phyloP scores from a whole-genome alignment of 2,888 invertebrate species.

The Polydrusus cervinus region DNA sequence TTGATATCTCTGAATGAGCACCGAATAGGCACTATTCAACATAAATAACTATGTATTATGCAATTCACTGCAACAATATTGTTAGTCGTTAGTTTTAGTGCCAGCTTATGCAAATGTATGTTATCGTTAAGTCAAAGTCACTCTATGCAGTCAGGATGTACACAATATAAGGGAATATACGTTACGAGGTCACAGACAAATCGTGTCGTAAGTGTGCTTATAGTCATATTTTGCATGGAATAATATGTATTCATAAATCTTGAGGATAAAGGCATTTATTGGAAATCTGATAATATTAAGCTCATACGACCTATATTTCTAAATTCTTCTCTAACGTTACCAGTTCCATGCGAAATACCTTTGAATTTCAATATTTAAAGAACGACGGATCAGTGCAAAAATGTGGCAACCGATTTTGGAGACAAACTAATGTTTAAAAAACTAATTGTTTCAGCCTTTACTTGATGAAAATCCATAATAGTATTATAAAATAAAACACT shows the following conservation, averaged over 20 bases:
- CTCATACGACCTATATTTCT: too few relatives aligned
- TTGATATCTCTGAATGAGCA: not conserved
- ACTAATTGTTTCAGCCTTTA: too few relatives aligned
- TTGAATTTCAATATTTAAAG: too few relatives aligned
- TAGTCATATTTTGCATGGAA: not conserved
- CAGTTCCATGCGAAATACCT: too few relatives aligned
- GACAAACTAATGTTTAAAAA: too few relatives aligned
- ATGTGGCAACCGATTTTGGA: too few relatives aligned
- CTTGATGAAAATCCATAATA: too few relatives aligned
- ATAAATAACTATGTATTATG: too few relatives aligned
- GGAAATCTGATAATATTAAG: not conserved
- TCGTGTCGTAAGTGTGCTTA: not conserved
- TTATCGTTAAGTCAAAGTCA: slow-evolving; percentile 1
- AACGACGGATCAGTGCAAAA: too few relatives aligned
- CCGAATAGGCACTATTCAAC: too few relatives aligned
- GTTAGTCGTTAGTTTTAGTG: not conserved
- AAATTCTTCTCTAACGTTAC: too few relatives aligned
- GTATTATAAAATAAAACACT: too few relatives aligned
- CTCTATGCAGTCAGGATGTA: not conserved
- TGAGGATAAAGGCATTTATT: not conserved
- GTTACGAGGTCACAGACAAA: slow-evolving; percentile 10
- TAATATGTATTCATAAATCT: slow-evolving; percentile 4
- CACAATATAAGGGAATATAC: not conserved
- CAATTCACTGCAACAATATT: not conserved
- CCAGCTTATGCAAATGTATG: slow-evolving; percentile 9